Base-by-base conservation (phyloP, 2,888 invertebrate genomes). In the Phengaris arion region DNA sequence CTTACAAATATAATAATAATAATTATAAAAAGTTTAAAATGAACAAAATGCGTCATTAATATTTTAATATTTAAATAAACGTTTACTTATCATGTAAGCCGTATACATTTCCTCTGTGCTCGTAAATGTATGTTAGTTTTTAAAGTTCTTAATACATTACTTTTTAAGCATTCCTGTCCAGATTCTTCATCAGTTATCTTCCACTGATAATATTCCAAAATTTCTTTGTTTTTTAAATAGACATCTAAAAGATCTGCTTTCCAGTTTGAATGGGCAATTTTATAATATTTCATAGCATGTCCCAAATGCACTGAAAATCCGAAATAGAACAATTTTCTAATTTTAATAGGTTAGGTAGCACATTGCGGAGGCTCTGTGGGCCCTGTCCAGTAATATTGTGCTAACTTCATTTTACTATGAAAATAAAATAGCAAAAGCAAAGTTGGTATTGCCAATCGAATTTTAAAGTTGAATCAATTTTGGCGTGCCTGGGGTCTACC, bases 271-370 rank as follows among this genome's bases (percentile, higher is more conserved):
- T 82, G 80, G n/a, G 81, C 57, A n/a, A 0, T 55, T 7, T 72
- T 48, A 7, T 59, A 6, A 55, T 78, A 80, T 7, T 76, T 74
- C 6, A 82, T 15, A 51, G 77, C 77, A 10, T 74, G 79, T 79
- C 79, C 83, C 54, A 88, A 79, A 77, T 87, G 85, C 5, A 85
- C 87, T 88, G 81, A 35, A 84, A 85, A 76, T 7, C 6, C 12
- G 35, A 35, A 74, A 54, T 2, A 52, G 12, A 55, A 45, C n/a
- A 22, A 22, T 22, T 22, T 22, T 22, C 22, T 22, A 22, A 22
- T 12, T 12, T 55, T 13, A 73, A 55, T 35, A 35, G 0, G 35
- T 35, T 35, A 35, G 4, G 35, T 35, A 35, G 35, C 35, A 35
- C 35, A 35, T 35, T 35, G 4, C 35, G 35, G 35, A 22, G 22